These are phyloP conservation scores for Phocides pigmalion DNA, from an alignment of 1,140 invertebrate species.

Conservation along the genomic window DNA sequence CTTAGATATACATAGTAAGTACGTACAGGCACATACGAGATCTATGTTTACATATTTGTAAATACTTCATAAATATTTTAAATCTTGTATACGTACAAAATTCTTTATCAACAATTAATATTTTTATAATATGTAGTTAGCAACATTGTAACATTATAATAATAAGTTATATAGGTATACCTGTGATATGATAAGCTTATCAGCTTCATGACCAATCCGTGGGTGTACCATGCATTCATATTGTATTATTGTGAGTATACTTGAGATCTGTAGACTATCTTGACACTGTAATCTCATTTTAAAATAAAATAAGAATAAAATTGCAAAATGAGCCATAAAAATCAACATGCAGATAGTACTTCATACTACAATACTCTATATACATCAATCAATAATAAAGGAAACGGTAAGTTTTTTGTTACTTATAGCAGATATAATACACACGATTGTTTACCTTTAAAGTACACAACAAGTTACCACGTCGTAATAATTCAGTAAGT, in stretches of 20 bases:
- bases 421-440: not conserved
- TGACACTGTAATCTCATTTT: conserved; percentile 35
- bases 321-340: conserved; percentile 54
- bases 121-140: conserved; percentile 31
- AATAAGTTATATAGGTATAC: not conserved
- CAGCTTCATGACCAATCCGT: conserved; percentile 38
- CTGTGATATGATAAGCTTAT: conserved; percentile 44
- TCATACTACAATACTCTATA: conserved; percentile 74
- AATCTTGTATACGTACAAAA: too few species aligned
- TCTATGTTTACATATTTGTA: too few species aligned
- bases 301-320: conserved; percentile 13
- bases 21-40: too few species aligned
- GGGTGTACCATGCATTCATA: conserved; percentile 19
- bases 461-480: too few species aligned
- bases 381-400: conserved; percentile 63
- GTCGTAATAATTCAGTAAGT: too few species aligned
- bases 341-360: conserved; percentile 50
- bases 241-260: conserved; percentile 15
- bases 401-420: conserved; percentile 57
- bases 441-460: too few species aligned
- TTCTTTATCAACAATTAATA: not conserved
- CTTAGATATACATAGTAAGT: too few species aligned
- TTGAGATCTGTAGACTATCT: too few species aligned
- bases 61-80: too few species aligned
- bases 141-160: conserved; percentile 1